phyloP scores from a whole-genome alignment of 2,113 vertebrate species.

The Nothobranchius furzeri region DNA sequence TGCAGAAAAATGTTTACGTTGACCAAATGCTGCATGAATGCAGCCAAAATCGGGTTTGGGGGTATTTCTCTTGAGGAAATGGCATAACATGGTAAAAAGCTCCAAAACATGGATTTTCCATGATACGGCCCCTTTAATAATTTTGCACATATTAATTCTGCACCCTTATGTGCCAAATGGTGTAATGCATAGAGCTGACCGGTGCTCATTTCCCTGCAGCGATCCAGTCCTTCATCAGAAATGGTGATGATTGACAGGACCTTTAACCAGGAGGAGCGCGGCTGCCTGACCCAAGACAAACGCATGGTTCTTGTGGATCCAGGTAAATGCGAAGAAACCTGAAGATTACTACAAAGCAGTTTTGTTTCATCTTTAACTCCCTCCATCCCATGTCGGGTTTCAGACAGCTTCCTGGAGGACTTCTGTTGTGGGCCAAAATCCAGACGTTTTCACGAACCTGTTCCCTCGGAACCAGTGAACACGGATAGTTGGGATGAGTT shows the following conservation, averaged over 20 bases:
- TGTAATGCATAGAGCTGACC: too few relatives aligned
- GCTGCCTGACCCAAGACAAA: constrained; percentile 91
- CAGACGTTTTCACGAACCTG: constrained; percentile 63
- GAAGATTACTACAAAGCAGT: not conserved
- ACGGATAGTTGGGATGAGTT: constrained; percentile 37
- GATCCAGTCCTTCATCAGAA: constrained; percentile 93
- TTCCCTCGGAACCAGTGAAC: constrained; percentile 29
- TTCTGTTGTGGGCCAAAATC: constrained; percentile 92
- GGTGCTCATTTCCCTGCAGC: constrained; percentile 64
- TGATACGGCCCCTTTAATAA: too few relatives aligned
- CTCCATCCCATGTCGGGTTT: not conserved
- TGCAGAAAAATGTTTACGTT: too few relatives aligned
- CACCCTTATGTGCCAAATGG: too few relatives aligned
- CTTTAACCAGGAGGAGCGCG: constrained; percentile 97
- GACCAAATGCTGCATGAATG: too few relatives aligned
- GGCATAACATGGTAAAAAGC: too few relatives aligned
- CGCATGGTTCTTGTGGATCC: constrained; percentile 92
- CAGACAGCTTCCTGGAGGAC: constrained; percentile 92
- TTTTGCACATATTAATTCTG: too few relatives aligned
- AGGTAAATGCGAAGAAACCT: constrained; percentile 78
- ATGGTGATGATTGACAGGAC: constrained; percentile 98
- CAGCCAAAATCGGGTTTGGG: too few relatives aligned
- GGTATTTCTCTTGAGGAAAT: too few relatives aligned
- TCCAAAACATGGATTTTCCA: too few relatives aligned
- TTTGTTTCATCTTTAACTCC: not conserved